Evolutionary conservation across 2,888 invertebrate species (phyloP).

Genomic region (Dendrolimus houi): DNA sequence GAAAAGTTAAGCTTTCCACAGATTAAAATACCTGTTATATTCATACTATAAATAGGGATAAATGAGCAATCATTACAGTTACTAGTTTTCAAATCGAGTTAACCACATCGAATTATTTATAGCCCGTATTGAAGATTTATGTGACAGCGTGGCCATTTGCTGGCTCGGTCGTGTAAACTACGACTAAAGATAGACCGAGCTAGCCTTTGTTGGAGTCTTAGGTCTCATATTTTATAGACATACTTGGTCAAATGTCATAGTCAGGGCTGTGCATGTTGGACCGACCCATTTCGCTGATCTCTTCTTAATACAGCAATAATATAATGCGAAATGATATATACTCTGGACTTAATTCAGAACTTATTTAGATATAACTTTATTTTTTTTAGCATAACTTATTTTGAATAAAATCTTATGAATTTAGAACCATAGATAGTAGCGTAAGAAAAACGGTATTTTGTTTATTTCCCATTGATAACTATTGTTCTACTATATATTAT

Average conservation of each 20-base stretch:
- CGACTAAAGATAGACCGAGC: conserved; percentile 8
- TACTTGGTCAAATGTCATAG: background rate
- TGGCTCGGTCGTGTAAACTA: background rate
- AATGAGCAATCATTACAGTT: background rate
- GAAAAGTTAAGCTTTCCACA: background rate
- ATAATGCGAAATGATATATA: conserved; percentile 7
- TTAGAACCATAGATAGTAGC: too few relatives aligned
- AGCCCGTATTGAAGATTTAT: background rate
- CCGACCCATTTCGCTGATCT: too few relatives aligned
- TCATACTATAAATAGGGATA: background rate
- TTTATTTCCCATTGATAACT: too few relatives aligned
- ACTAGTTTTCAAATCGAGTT: background rate
- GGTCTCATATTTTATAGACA: background rate
- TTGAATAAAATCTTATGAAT: too few relatives aligned
- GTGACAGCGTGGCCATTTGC: background rate
- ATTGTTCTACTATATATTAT: too few relatives aligned
- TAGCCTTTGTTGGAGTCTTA: background rate
- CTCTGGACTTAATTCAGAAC: too few relatives aligned
- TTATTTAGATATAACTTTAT: too few relatives aligned
- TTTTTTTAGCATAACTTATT: too few relatives aligned
- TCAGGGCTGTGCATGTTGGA: background rate
- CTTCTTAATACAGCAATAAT: conserved; percentile 8
- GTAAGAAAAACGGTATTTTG: too few relatives aligned
- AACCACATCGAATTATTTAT: conserved; percentile 1
- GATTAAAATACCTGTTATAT: background rate